phyloP scores from a whole-genome alignment of 2,888 invertebrate species.

The Synergus itoensis region DNA sequence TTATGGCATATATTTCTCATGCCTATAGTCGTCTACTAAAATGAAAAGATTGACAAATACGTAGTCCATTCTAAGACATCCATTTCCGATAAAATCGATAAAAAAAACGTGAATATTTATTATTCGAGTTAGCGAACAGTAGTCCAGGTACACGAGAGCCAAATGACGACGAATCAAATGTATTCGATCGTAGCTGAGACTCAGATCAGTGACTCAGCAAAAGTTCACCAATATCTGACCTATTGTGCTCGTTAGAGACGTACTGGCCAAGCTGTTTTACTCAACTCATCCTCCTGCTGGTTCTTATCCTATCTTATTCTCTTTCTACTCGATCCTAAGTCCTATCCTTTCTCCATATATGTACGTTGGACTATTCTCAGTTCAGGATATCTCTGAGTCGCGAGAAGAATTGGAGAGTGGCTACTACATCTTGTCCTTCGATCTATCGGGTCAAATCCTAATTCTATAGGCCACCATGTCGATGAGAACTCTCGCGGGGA shows the following conservation, averaged over 20 bases:
- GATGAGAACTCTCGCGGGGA: conserved; percentile 41
- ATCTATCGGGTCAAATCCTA: conserved; percentile 47
- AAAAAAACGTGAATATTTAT: conserved; percentile 7
- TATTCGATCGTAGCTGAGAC: conserved; percentile 10
- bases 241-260: conserved; percentile 42
- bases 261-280: conserved; percentile 29
- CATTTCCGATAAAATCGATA: conserved; percentile 31
- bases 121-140: background rate
- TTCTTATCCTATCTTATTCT: conserved; percentile 32
- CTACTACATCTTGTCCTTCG: conserved; percentile 44
- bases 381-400: conserved; percentile 27
- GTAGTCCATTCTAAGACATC: conserved; percentile 12
- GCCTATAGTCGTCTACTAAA: conserved; percentile 6
- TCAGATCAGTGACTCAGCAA: conserved; percentile 30
- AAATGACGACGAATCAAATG: conserved; percentile 32
- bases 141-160: conserved; percentile 9
- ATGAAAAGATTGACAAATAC: conserved; percentile 29
- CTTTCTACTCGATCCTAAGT: conserved; percentile 28
- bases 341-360: conserved; percentile 26
- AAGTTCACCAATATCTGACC: conserved; percentile 39
- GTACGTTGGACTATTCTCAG: conserved; percentile 14
- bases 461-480: conserved; percentile 45
- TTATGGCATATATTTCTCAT: background rate
- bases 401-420: conserved; percentile 44
- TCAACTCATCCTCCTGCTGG: conserved; percentile 32